phyloP scores from a whole-genome alignment of 2,113 vertebrate species.

The Tragelaphus scriptus region DNA sequence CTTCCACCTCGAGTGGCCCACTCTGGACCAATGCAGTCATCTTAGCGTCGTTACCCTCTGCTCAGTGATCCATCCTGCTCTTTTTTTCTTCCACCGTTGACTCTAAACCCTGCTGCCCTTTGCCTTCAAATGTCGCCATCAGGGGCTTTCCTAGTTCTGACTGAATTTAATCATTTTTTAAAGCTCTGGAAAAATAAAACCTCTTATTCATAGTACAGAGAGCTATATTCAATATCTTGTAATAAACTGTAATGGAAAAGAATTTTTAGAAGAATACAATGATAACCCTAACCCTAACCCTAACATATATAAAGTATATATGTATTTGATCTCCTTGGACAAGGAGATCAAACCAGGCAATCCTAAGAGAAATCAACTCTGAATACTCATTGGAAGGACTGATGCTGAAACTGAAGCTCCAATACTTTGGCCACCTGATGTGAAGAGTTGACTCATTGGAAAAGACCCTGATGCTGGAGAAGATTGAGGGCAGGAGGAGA shows the following conservation, averaged over 20 bases:
- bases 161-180: background rate
- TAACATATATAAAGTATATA: background rate
- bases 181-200: background rate
- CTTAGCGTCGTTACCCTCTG: background rate
- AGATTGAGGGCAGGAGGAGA: background rate
- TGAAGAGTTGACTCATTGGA: rapidly evolving
- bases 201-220: background rate
- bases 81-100: background rate
- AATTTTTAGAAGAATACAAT: background rate
- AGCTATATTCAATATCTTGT: background rate
- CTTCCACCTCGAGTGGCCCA: rapidly evolving
- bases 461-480: background rate
- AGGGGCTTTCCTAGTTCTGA: background rate
- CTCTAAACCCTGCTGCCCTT: background rate
- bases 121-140: background rate
- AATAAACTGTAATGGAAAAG: background rate
- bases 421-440: background rate
- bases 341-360: background rate
- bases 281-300: too few species aligned
- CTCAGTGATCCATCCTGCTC: background rate
- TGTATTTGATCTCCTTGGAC: background rate
- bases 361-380: background rate
- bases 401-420: background rate
- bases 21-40: background rate
- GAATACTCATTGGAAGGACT: background rate